These are phyloP conservation scores for Theocolax elegans DNA, from an alignment of 1,140 invertebrate species.

Conservation along the genomic window DNA sequence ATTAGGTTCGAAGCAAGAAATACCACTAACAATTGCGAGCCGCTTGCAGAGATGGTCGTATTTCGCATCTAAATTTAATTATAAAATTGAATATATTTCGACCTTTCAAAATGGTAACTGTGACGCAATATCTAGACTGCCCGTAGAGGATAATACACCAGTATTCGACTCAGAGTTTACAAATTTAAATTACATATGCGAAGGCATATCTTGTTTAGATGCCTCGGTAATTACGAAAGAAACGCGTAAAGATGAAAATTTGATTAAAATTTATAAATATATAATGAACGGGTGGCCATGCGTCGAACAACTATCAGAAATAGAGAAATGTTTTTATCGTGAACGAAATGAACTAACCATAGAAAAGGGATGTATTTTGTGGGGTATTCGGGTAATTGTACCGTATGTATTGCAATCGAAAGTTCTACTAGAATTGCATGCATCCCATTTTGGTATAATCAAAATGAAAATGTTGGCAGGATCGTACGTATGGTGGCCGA, in stretches of 20 bases:
- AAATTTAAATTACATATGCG: not conserved
- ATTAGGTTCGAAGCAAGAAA: not conserved
- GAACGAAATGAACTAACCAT: constrained; percentile 33
- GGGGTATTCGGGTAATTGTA: constrained; percentile 56
- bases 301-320: not conserved
- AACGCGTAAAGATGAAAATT: not conserved
- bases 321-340: not conserved
- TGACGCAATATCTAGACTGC: not conserved
- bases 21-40: not conserved
- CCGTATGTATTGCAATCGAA: constrained; percentile 49
- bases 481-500: constrained; percentile 49
- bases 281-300: not conserved
- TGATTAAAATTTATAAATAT: constrained; percentile 17
- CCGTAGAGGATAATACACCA: not conserved
- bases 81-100: not conserved
- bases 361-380: constrained; percentile 45
- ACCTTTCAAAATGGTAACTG: not conserved
- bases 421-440: constrained; percentile 49
- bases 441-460: constrained; percentile 42
- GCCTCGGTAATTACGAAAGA: not conserved
- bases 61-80: not conserved
- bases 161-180: too few relatives aligned
- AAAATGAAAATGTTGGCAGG: constrained; percentile 46
- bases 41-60: not conserved
- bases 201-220: not conserved